Percentiles rank a stretch among this genome's conserved stretches.
phyloP scores from a whole-genome alignment of 2,113 vertebrate genomes.

The Dolichallabes microphthalmus region DNA sequence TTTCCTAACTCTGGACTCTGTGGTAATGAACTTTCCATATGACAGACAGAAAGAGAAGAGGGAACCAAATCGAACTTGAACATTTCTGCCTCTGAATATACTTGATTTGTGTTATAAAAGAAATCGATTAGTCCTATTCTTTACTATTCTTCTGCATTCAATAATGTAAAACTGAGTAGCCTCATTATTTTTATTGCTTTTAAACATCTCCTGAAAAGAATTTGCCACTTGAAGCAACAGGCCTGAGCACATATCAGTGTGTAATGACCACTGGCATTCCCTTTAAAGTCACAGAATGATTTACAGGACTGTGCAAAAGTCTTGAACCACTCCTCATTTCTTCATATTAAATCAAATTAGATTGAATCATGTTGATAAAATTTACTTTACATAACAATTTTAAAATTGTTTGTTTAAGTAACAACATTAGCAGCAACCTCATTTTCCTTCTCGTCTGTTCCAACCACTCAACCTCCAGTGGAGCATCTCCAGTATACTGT shows the following conservation, averaged over 20 bases:
- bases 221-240: conserved; percentile 10
- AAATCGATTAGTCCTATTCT: background rate
- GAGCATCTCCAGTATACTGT: too few relatives aligned
- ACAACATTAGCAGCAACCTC: too few relatives aligned
- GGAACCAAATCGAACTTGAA: conserved; percentile 11
- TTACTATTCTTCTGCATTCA: background rate
- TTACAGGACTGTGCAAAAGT: too few relatives aligned
- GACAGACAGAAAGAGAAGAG: conserved; percentile 27
- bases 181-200: background rate
- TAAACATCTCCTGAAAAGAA: background rate
- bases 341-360: too few relatives aligned
- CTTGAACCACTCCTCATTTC: too few relatives aligned
- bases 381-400: too few relatives aligned
- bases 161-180: background rate
- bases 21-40: conserved; percentile 58
- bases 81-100: background rate
- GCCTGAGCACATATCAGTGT: conserved; percentile 33
- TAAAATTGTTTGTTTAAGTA: too few relatives aligned
- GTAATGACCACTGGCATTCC: background rate
- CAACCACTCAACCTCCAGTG: too few relatives aligned
- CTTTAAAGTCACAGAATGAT: too few relatives aligned
- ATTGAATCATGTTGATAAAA: too few relatives aligned
- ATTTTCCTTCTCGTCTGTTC: too few relatives aligned
- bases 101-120: background rate
- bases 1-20: conserved; percentile 49